Conservation (phyloP, 2,888 invertebrate species). For the Chrysotoxum bicinctum region DNA sequence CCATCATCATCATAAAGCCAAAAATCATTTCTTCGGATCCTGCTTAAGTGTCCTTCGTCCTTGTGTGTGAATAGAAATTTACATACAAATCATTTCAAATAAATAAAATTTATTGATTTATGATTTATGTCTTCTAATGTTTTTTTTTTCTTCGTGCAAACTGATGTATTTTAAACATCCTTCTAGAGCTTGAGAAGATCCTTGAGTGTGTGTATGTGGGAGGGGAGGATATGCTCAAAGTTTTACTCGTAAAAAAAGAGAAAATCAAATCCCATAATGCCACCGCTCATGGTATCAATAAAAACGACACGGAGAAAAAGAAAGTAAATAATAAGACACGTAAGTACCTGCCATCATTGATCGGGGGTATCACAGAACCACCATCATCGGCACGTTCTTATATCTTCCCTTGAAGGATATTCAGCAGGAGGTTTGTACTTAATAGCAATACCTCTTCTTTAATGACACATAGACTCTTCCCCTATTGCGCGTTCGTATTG, state of each 20-base stretch:
- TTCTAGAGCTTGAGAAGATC: neutral
- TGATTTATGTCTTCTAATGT: constrained; percentile 49
- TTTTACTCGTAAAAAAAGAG: constrained; percentile 24
- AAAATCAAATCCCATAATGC: constrained; percentile 50
- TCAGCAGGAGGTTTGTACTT: constrained; percentile 38
- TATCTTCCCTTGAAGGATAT: constrained; percentile 11
- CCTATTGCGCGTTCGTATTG: neutral
- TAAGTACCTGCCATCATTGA: constrained; percentile 39
- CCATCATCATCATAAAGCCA: constrained; percentile 17
- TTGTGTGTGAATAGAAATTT: constrained; percentile 33
- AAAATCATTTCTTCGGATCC: constrained; percentile 39
- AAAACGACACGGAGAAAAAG: constrained; percentile 39
- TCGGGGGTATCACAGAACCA: neutral
- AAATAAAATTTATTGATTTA: constrained; percentile 57
- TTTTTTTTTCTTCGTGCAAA: neutral
- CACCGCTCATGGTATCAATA: constrained; percentile 58
- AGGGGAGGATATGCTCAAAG: constrained; percentile 23
- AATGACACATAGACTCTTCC: constrained; percentile 43
- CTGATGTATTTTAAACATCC: constrained; percentile 14
- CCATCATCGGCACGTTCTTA: constrained; percentile 35
- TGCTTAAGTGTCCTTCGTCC: constrained; percentile 14
- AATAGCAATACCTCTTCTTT: constrained; percentile 60
- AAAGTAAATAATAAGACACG: constrained; percentile 47
- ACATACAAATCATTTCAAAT: constrained; percentile 59
- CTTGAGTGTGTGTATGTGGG: neutral